Evolutionary conservation across 92 coral and sea anemone species (phyloP), one percentile per base, ranked within the genome.

Genomic region (Umimayanthus kanabou): DNA sequence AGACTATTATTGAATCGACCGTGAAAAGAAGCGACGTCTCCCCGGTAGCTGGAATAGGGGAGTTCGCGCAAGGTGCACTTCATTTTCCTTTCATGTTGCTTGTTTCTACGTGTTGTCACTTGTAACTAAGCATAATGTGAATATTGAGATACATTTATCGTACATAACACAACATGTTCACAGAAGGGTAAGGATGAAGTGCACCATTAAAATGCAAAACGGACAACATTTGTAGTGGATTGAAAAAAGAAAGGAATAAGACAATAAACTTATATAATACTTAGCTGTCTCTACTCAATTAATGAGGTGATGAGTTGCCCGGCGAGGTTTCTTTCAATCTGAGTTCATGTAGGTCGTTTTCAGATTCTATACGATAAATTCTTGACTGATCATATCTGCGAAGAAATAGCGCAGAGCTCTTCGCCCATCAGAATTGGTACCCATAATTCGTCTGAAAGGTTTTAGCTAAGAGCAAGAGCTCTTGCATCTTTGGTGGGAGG

Each of bases 381-480:
- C 86, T 50, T 66, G 90, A 71, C 25, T 80, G 77, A 43, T 70
- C 87, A 88, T 50, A 39, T 80, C 61, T 57, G 85, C 90, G 77
- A 69, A 87, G 90, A 57, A 77, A 87, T 43, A 87, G 67, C 25
- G 85, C 85, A 64, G 65, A 76, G 77, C 72, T 37, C 81, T 87
- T 87, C 8, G 49, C 49, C 49, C 49, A 45, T 6, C 49, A 45
- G 6, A 45, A 45, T 10, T 45, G 6, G 78, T 80, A 80, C 45
- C 66, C 80, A n/a, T 67, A n/a, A 15, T 69, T 29, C 28, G 78
- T 80, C 75, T 87, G 55, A 76, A 45, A 77, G 55, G 39, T 26
- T 78, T 57, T 88, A 0, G 85, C 77, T 47, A 40, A 42, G 26
- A 4, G 80, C 49, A 85, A 9, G 16, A 85, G 49, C 49, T 45